A percentile compares a stretch with the other conserved stretches of the same genome.
Conservation (phyloP, 1,140 invertebrate species). For the Lordiphosa stackelbergi region DNA sequence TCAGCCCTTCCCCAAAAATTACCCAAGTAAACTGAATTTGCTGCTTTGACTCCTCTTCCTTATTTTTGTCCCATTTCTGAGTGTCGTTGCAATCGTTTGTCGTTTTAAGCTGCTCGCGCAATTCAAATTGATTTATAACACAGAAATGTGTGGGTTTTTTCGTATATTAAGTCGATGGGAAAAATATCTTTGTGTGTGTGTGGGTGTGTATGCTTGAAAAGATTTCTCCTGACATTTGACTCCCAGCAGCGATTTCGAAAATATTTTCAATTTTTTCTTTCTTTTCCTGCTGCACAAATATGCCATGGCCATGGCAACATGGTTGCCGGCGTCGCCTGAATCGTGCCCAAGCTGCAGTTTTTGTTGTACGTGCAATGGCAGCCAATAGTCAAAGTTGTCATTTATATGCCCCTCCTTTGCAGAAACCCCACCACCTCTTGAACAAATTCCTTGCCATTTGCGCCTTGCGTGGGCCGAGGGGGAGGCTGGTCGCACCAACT, state of each 20-base stretch:
- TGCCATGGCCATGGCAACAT: conserved; percentile 28
- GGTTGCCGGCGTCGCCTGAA: conserved; percentile 25
- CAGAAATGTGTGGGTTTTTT: conserved; percentile 25
- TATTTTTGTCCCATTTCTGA: conserved; percentile 3
- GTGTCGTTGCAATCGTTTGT: conserved; percentile 38
- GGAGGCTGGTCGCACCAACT: conserved; percentile 39
- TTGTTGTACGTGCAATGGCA: conserved; percentile 60
- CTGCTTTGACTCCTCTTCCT: conserved; percentile 24
- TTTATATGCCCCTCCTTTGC: conserved; percentile 44
- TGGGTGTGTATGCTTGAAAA: conserved; percentile 14
- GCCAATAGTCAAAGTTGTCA: conserved; percentile 62
- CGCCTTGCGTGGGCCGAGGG: conserved; percentile 7
- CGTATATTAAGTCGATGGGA: conserved; percentile 32
- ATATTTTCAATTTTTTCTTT: conserved; percentile 25
- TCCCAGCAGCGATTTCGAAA: conserved; percentile 46
- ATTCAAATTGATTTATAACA: conserved; percentile 63
- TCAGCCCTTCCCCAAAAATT: conserved; percentile 13
- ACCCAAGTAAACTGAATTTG: conserved; percentile 50
- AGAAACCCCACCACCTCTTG: neutral
- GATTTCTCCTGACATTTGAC: conserved; percentile 61
- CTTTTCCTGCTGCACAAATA: conserved; percentile 37
- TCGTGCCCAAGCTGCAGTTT: conserved; percentile 65
- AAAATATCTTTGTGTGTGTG: conserved; percentile 27
- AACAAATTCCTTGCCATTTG: conserved; percentile 18
- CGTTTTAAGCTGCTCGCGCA: conserved; percentile 46